Evolutionary conservation across 2,113 vertebrate species (phyloP).

Genomic region (Tachysurus fulvidraco): DNA sequence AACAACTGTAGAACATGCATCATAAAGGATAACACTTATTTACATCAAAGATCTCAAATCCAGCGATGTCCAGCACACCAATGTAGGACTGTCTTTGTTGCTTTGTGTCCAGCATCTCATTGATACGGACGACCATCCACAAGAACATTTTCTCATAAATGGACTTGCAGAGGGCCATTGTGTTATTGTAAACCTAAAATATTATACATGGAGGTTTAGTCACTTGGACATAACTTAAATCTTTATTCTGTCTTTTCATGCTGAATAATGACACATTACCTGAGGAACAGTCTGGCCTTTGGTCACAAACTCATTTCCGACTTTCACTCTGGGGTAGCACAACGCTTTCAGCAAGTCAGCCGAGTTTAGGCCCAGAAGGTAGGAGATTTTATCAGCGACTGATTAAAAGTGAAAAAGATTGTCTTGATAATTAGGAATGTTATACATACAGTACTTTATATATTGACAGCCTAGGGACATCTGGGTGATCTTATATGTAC

Average conservation of each 20-base stretch:
- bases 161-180: constrained; percentile 14
- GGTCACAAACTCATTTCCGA: constrained; percentile 74
- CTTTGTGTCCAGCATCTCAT: constrained; percentile 3
- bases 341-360: constrained; percentile 71
- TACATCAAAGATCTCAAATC: no score
- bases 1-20: no score
- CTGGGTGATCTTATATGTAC: constrained; percentile 74
- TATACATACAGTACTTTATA: no score
- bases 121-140: constrained; percentile 4
- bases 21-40: neutral
- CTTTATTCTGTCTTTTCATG: neutral
- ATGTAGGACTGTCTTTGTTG: constrained; percentile 3
- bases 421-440: no score
- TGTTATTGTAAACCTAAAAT: neutral
- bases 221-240: no score
- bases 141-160: constrained; percentile 32
- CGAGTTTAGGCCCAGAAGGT: constrained; percentile 75
- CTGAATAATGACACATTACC: constrained; percentile 50
- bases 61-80: no score
- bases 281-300: constrained; percentile 76
- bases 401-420: no score
- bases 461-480: constrained; percentile 59
- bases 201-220: no score
- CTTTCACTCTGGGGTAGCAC: constrained; percentile 74
- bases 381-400: constrained; percentile 70